Evolutionary conservation across 2,113 vertebrate genomes (phyloP).

Genomic region (Perca schrenkii): DNA sequence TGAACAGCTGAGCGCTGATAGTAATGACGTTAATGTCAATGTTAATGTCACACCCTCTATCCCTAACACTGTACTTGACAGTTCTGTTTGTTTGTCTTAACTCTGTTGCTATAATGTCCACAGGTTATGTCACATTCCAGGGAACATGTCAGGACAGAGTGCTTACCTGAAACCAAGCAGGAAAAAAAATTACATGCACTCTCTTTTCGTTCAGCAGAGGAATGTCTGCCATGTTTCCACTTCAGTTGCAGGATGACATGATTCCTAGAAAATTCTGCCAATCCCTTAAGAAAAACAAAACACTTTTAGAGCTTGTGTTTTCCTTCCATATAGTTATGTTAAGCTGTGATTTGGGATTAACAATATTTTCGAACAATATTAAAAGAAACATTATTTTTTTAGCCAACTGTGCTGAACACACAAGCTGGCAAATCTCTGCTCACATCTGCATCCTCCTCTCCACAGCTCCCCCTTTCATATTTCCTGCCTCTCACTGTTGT

Average conservation of each 20-base stretch:
- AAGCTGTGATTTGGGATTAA: neutral
- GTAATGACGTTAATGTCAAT: conserved; percentile 19
- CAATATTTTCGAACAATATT: neutral
- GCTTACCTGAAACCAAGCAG: conserved; percentile 38
- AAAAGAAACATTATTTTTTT: too few relatives aligned
- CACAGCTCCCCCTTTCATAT: neutral
- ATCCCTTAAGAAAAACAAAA: neutral
- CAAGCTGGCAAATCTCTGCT: conserved; percentile 7
- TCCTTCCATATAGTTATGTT: neutral
- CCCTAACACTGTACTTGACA: neutral
- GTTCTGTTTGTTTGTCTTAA: neutral
- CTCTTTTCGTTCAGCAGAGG: conserved; percentile 9
- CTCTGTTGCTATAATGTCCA: conserved; percentile 1
- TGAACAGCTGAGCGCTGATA: conserved; percentile 21
- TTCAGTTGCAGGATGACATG: conserved; percentile 19
- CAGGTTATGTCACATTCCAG: conserved; percentile 76
- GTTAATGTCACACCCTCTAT: neutral
- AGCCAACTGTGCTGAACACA: neutral
- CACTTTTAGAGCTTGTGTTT: conserved; percentile 5
- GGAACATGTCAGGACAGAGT: conserved; percentile 59
- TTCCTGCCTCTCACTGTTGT: conserved; percentile 2
- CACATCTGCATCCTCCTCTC: conserved; percentile 36
- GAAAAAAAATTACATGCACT: conserved; percentile 18
- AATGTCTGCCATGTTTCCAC: conserved; percentile 26
- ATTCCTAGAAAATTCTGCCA: neutral